A percentile compares a stretch with the other conserved stretches of the same genome.
These are phyloP conservation scores for Grantiella picta DNA, from an alignment of 2,113 vertebrate genomes.

Conservation along the genomic window DNA sequence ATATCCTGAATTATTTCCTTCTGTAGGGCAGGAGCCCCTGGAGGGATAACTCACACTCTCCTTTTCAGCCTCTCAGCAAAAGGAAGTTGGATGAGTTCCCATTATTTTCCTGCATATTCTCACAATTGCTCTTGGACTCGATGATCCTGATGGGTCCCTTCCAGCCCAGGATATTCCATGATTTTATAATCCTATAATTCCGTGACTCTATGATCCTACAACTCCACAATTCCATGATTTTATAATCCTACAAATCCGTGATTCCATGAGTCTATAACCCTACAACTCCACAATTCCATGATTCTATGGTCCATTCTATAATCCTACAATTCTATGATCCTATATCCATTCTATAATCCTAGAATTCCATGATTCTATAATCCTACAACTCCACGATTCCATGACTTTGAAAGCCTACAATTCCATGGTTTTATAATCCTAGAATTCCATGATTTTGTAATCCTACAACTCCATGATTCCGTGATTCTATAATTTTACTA, in stretches of 20 bases:
- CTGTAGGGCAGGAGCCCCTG: background rate
- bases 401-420: no score
- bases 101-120: background rate
- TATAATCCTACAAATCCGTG: accelerated
- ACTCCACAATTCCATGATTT: no score
- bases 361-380: no score
- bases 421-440: no score
- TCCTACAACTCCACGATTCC: no score
- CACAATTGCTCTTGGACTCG: background rate
- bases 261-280: accelerated
- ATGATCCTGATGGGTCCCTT: background rate
- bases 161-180: background rate
- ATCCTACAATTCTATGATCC: no score
- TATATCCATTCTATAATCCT: no score
- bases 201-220: no score
- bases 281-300: accelerated
- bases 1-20: background rate
- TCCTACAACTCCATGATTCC: no score
- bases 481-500: no score
- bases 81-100: background rate
- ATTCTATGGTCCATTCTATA: no score
- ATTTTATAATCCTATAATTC: background rate
- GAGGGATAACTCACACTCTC: background rate
- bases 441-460: no score
- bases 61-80: background rate